A percentile compares a stretch with the other conserved stretches of the same genome.
Evolutionary conservation across 2,888 invertebrate species (phyloP).

Genomic region (Ormyrus nitidulus): DNA sequence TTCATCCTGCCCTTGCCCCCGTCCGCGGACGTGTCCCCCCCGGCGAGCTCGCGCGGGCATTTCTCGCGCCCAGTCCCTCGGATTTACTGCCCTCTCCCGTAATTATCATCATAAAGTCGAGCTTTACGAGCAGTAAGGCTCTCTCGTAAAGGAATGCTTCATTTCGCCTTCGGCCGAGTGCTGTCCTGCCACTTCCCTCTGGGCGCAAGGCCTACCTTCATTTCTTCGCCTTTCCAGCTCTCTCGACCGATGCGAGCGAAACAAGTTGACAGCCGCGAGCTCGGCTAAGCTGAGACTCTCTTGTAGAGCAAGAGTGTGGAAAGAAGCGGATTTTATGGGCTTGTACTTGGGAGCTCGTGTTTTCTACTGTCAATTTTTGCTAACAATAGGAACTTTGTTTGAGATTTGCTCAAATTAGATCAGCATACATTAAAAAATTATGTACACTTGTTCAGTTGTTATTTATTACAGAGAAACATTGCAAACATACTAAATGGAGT

Average conservation of each 20-base stretch:
- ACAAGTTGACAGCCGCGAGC: neutral
- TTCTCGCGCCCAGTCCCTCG: constrained; percentile 37
- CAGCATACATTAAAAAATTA: too few species aligned
- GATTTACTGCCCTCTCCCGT: constrained; percentile 75
- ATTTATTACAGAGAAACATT: too few species aligned
- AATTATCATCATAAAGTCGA: constrained; percentile 76
- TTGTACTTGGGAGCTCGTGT: too few species aligned
- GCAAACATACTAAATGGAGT: too few species aligned
- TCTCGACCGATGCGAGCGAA: neutral
- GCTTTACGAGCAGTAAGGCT: constrained; percentile 75
- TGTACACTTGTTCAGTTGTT: too few species aligned
- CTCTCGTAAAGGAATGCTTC: constrained; percentile 76
- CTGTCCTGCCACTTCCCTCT: constrained; percentile 46
- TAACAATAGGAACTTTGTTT: too few species aligned
- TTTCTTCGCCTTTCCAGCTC: neutral
- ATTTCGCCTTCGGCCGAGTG: constrained; percentile 65
- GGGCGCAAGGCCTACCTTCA: constrained; percentile 55
- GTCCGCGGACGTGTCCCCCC: neutral
- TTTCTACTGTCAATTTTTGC: too few species aligned
- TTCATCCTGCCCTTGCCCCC: too few species aligned
- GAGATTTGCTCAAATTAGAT: too few species aligned
- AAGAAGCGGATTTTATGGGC: too few species aligned
- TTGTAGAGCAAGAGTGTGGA: too few species aligned
- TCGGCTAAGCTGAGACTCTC: neutral
- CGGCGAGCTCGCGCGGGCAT: neutral